Evolutionary conservation across 2,888 invertebrate species (phyloP).

Genomic region (Orthosia cruda): DNA sequence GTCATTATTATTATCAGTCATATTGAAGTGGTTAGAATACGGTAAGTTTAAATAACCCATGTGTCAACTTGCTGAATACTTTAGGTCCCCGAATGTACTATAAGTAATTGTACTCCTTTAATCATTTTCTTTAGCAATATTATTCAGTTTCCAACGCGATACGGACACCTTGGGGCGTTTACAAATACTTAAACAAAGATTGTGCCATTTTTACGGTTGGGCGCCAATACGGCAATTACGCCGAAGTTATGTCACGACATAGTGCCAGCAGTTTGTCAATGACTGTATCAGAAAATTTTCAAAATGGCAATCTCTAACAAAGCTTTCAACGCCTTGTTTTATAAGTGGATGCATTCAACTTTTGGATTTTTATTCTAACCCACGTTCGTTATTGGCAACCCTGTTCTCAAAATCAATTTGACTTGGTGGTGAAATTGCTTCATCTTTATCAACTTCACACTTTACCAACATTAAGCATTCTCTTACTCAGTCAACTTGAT

Average conservation of each 20-base stretch:
- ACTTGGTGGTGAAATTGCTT: not conserved
- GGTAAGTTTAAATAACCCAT: too few species aligned
- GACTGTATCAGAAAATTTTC: too few species aligned
- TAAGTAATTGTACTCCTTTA: not conserved
- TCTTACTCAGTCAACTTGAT: conserved; percentile 53
- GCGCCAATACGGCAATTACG: not conserved
- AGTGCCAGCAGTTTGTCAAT: not conserved
- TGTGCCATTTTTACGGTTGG: not conserved
- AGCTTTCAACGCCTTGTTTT: not conserved
- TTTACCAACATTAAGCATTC: not conserved
- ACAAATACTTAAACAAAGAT: not conserved
- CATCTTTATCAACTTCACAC: not conserved
- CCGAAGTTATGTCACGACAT: not conserved
- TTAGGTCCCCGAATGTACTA: not conserved
- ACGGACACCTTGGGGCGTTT: not conserved
- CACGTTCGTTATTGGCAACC: not conserved
- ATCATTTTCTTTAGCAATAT: not conserved
- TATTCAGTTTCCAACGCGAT: not conserved
- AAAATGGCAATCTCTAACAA: too few species aligned
- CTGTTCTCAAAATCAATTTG: not conserved
- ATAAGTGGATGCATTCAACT: not conserved
- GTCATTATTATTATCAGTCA: not conserved
- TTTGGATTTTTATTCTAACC: not conserved
- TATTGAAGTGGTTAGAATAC: not conserved
- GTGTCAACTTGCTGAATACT: not conserved